Conservation (phyloP, 2,113 vertebrate species). For the Ancistrus triradiatus region DNA sequence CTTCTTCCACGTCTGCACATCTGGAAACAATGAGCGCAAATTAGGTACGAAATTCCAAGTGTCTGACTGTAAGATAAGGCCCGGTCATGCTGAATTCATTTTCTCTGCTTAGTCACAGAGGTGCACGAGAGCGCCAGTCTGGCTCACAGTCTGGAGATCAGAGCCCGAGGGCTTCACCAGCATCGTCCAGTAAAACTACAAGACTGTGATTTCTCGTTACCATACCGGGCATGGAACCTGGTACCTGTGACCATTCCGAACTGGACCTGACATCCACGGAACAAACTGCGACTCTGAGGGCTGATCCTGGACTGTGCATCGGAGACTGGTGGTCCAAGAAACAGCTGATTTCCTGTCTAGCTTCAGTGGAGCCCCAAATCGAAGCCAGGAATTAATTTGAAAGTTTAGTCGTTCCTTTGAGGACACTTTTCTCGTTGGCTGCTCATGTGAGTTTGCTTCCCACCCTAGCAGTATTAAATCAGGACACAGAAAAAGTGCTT, state of each 20-base stretch:
- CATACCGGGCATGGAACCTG: too few relatives aligned
- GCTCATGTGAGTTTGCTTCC: too few relatives aligned
- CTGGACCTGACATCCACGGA: background rate
- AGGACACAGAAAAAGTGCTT: too few relatives aligned
- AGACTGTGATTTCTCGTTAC: too few relatives aligned
- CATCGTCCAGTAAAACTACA: background rate
- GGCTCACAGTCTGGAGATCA: conserved; percentile 47
- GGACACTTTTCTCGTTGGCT: conserved; percentile 49
- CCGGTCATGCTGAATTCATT: conserved; percentile 67
- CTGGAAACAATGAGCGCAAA: conserved; percentile 79
- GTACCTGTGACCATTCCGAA: background rate
- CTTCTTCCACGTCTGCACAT: conserved; percentile 74
- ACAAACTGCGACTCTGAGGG: background rate
- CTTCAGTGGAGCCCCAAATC: conserved; percentile 67
- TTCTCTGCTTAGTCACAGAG: conserved; percentile 58
- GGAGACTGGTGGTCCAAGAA: conserved; percentile 69
- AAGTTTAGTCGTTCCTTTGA: conserved; percentile 67
- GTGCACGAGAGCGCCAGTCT: conserved; percentile 35
- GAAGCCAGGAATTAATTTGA: conserved; percentile 71
- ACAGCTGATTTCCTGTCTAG: conserved; percentile 76
- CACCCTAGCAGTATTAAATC: too few relatives aligned
- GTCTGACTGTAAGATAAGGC: conserved; percentile 73
- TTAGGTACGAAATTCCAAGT: conserved; percentile 71
- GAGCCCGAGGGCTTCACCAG: conserved; percentile 19
- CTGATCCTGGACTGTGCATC: conserved; percentile 50